Conservation (phyloP, 2,797 vertebrate genomes). For the Holocentrus rufus region DNA sequence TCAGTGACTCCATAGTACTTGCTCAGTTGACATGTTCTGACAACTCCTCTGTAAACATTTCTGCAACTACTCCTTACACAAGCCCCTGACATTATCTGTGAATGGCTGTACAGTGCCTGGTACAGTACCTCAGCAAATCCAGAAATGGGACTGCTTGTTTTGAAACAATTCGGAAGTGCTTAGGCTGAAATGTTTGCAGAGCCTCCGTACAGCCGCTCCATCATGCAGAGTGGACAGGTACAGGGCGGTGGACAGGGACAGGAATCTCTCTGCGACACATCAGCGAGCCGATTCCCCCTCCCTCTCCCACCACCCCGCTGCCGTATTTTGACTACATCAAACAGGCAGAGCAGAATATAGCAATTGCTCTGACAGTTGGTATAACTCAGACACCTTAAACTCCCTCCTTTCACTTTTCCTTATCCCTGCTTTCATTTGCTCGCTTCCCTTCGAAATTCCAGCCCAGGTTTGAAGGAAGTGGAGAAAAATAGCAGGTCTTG, state of each 20-base stretch:
- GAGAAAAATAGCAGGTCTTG: constrained; percentile 86
- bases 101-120: constrained; percentile 47
- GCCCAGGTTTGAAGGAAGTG: constrained; percentile 84
- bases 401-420: constrained; percentile 37
- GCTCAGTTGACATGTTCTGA: constrained; percentile 74
- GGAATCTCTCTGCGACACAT: constrained; percentile 11
- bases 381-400: constrained; percentile 34
- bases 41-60: constrained; percentile 74
- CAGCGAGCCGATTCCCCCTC: constrained; percentile 34
- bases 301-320: constrained; percentile 15
- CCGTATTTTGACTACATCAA: constrained; percentile 39
- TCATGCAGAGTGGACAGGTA: constrained; percentile 7
- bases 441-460: constrained; percentile 69
- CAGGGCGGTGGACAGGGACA: constrained; percentile 1
- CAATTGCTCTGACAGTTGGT: not conserved
- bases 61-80: constrained; percentile 53
- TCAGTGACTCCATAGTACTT: constrained; percentile 47
- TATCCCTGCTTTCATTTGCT: constrained; percentile 50
- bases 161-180: constrained; percentile 37
- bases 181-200: constrained; percentile 21
- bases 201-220: constrained; percentile 15
- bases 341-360: constrained; percentile 31
- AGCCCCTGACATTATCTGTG: constrained; percentile 50
- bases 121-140: constrained; percentile 33
- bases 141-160: constrained; percentile 29